Evolutionary conservation across 2,113 vertebrate species (phyloP).

Genomic region (Caracal caracal): DNA sequence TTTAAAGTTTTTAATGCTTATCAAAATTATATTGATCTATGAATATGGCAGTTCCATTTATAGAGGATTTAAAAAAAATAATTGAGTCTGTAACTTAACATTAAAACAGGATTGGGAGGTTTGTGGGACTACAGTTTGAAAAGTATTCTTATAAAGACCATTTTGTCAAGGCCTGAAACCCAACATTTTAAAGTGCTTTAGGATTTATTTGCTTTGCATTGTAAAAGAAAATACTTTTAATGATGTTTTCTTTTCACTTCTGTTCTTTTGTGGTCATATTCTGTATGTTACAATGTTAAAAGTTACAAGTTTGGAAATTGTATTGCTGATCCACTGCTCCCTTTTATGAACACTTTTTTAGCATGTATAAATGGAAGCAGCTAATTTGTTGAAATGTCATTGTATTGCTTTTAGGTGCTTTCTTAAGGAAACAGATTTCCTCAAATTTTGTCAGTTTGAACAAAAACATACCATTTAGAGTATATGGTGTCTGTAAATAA

Average conservation of each 20-base stretch:
- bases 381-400: conserved; percentile 71
- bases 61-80: conserved; percentile 24
- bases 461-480: conserved; percentile 67
- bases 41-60: conserved; percentile 19
- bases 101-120: neutral
- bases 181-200: conserved; percentile 25
- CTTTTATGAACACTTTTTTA: conserved; percentile 64
- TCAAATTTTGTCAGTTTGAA: conserved; percentile 66
- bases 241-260: conserved; percentile 19
- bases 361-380: conserved; percentile 72
- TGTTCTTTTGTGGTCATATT: neutral
- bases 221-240: conserved; percentile 61
- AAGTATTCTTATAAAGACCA: neutral
- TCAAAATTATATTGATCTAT: conserved; percentile 20
- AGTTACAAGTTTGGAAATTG: conserved; percentile 67
- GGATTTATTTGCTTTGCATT: conserved; percentile 53
- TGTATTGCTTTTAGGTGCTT: conserved; percentile 76
- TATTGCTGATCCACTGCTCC: conserved; percentile 60
- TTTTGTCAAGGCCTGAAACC: neutral
- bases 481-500: conserved; percentile 60
- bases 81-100: conserved; percentile 31
- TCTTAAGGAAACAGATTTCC: conserved; percentile 61
- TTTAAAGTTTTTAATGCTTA: conserved; percentile 42
- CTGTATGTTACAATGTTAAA: conserved; percentile 34
- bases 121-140: conserved; percentile 37